Evolutionary conservation across 1,140 invertebrate species (phyloP), one percentile per base, ranked within the genome.

Genomic region (Reticulitermes speratus): DNA sequence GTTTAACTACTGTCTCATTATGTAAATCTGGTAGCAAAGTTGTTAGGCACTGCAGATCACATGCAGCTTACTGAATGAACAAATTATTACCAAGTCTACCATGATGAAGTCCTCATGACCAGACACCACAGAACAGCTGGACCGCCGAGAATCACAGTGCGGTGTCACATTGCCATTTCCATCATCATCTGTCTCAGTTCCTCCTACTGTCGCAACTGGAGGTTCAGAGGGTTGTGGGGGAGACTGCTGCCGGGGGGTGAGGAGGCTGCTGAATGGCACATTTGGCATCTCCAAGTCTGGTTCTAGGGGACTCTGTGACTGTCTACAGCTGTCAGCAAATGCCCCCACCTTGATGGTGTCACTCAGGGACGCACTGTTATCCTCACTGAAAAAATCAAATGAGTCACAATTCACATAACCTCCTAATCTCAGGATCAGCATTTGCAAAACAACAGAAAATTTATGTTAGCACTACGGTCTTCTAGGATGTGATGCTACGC

Each of bases 51-150:
- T 2, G 25, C 44, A 84, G 55, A 55, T n/a, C 65, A 21, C 45
- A 25, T 32, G 44, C 30, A n/a, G 25, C 48, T 84, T 84, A 84
- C 12, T 48, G 44, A 30, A 52, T 84, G 16, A 84, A 16, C 83
- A 32, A 45, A 84, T 84, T 93, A 92, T 94, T 93, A 94, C 94
- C 93, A 94, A 92, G 91, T 95, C 95, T 91, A 95, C 94, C 93
- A 95, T 94, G 90, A 95, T 95, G 93, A 95, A 96, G 90, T 95
- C 95, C 88, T 95, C 94, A 88, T 93, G 92, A 85, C 92, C 92
- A 88, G 93, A 94, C 82, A 91, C 91, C 89, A 93, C 91, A 38
- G 92, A 93, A 87, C 91, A 91, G 88, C 91, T 92, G 88, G 92
- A 92, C 87, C 91, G 89, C 88, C 91, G 90, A 38, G 91, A 92